These are phyloP conservation scores for Pelodytes ibericus DNA, from an alignment of 2,797 vertebrate species.

Conservation along the genomic window DNA sequence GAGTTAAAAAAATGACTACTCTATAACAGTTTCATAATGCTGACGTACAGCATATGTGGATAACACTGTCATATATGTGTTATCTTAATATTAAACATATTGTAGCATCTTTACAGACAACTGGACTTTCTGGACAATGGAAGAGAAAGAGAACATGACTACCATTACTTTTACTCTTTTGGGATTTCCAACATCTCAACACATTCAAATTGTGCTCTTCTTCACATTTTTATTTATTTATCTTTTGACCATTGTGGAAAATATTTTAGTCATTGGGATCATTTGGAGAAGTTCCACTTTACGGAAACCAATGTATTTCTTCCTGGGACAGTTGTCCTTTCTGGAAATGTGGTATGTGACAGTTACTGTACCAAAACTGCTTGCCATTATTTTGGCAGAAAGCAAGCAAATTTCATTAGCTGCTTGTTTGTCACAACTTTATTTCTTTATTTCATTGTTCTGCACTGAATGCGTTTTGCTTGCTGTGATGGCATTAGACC, in stretches of 20 bases:
- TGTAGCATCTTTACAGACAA: too few species aligned
- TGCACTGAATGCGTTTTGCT: slow-evolving; percentile 58
- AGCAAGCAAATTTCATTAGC: slow-evolving; percentile 57
- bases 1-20: too few species aligned
- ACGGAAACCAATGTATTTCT: slow-evolving; percentile 56
- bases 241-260: slow-evolving; percentile 36
- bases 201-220: slow-evolving; percentile 28
- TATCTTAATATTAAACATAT: too few species aligned
- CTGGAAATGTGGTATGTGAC: slow-evolving; percentile 56
- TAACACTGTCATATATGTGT: too few species aligned
- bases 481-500: slow-evolving; percentile 61
- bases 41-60: too few species aligned
- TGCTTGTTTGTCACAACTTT: slow-evolving; percentile 61
- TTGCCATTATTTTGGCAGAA: slow-evolving; percentile 57
- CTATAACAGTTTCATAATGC: too few species aligned
- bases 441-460: slow-evolving; percentile 58
- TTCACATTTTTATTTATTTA: slow-evolving; percentile 44
- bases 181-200: slow-evolving; percentile 36
- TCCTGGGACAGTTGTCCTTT: slow-evolving; percentile 55
- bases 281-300: slow-evolving; percentile 32
- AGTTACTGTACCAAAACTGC: slow-evolving; percentile 45
- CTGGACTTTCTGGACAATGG: slow-evolving; percentile 8
- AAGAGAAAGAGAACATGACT: slow-evolving; percentile 15
- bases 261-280: slow-evolving; percentile 36
- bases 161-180: slow-evolving; percentile 42